Evolutionary conservation across 2,113 vertebrate species (phyloP), one percentile per base, ranked within the genome.

Genomic region (Salvelinus sp.): DNA sequence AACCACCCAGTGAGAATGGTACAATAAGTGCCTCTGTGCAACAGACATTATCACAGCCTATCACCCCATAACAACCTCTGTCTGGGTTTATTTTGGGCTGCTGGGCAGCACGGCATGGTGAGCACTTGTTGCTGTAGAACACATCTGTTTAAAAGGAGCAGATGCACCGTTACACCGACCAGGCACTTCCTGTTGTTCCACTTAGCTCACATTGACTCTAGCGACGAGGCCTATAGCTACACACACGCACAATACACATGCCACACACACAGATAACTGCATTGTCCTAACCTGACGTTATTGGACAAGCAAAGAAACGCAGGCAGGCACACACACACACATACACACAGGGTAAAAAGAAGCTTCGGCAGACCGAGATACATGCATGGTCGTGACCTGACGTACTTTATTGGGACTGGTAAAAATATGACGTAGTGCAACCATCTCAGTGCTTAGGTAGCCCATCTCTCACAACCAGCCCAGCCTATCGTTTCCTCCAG

Each of bases 71-170:
- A 20, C 16, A 66, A 28, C 66, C 30, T n/a, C 28, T 68, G 66
- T 30, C 66, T 20, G n/a, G n/a, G n/a, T n/a, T n/a, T n/a, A n/a
- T n/a, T n/a, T n/a, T n/a, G n/a, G n/a, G n/a, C n/a, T n/a, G n/a
- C n/a, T n/a, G n/a, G n/a, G n/a, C n/a, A n/a, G n/a, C n/a, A n/a
- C n/a, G n/a, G n/a, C n/a, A n/a, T 23, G n/a, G 58, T 62, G 58
- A 22, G n/a, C 58, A 62, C 58, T 22, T n/a, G 58, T 30, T 73
- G 50, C 70, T 23, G 3, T n/a, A 69, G 69, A 30, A 68, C 73
- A 76, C 69, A 76, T 80, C 78, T 80, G 78, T 66, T 75, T 57
- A 67, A 70, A 58, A 22, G 63, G 20, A 25, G 50, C 18, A 30
- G 33, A 13, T 30, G 22, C 50, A 18, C 63, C 50, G 23, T 54